Base-by-base conservation (phyloP, 2,888 invertebrate species). In the Drosophila testacea region DNA sequence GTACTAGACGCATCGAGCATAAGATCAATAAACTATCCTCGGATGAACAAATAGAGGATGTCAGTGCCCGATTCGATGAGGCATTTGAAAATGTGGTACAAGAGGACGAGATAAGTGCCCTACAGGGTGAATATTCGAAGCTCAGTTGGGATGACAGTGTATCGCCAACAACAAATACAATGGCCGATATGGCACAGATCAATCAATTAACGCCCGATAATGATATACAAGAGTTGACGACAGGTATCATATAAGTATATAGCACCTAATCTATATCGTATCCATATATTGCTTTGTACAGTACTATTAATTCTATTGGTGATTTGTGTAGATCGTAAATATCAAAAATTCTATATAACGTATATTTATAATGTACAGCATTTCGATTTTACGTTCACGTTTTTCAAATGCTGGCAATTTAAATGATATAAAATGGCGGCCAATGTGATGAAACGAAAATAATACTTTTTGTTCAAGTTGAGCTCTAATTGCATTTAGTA, bases 141-240 rank as follows among this genome's bases (percentile, higher is more conserved):
- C 91, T 93, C 65, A 93, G 92, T 91, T 92, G 93, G 92, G 92
- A 92, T 59, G 92, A 92, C 77, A 93, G 92, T 77, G 81, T 91
- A 46, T 92, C 92, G 36, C 90, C 91, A 44, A 91, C 91, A 27
- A 92, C 92, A 48, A 92, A 91, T 78, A 91, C 91, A 48, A 81
- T 91, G 80, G 92, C 90, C 79, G 93, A 92, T 77, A 81, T 91
- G 82, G 92, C 90, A 66, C 90, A 90, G 73, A 22, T 22, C 22
- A 91, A 80, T 81, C 85, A 89, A 60, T 79, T 85, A 65, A 93
- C 93, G 46, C 92, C 93, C 77, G 92, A 93, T 73, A 89, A 77
- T 64, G 90, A 93, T 82, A 90, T 92, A 59, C 92, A 92, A 90
- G 92, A 92, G 62, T 83, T 92, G 71, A 83, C 81, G 64, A 85